Conservation (phyloP, 2,113 vertebrate species). For the Notiomystis cincta region DNA sequence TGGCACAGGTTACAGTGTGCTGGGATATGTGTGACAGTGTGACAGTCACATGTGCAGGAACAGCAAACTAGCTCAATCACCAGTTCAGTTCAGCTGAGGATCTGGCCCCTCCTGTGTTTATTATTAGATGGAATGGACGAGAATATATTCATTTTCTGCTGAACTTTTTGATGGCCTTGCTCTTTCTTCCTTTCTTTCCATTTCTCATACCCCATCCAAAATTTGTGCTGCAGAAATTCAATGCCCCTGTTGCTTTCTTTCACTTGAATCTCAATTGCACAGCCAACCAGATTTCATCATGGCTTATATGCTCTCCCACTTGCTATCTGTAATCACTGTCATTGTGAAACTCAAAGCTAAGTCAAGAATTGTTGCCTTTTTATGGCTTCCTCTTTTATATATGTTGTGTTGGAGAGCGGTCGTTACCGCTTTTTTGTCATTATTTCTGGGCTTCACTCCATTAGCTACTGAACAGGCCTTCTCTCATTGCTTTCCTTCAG, state of each 20-base stretch:
- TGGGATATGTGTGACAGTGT: neutral
- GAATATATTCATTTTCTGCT: constrained; percentile 18
- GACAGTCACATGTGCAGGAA: neutral
- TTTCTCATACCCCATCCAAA: constrained; percentile 26
- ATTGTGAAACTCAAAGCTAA: constrained; percentile 78
- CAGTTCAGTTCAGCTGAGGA: constrained; percentile 1
- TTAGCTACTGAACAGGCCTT: constrained; percentile 71
- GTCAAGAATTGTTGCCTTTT: constrained; percentile 80
- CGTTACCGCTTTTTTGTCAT: constrained; percentile 70
- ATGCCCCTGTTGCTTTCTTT: constrained; percentile 25
- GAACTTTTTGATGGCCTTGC: constrained; percentile 35
- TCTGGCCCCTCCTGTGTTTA: neutral
- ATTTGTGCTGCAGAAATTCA: constrained; percentile 37
- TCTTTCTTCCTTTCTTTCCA: constrained; percentile 35
- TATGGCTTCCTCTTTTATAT: constrained; percentile 63
- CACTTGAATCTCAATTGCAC: constrained; percentile 54
- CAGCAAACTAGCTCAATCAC: neutral
- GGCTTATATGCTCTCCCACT: constrained; percentile 51
- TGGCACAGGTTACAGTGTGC: neutral
- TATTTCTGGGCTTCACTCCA: constrained; percentile 78
- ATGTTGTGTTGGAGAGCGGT: constrained; percentile 72
- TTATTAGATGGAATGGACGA: neutral
- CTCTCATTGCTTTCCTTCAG: constrained; percentile 67
- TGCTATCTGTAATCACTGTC: constrained; percentile 72
- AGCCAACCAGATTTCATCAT: constrained; percentile 61